phyloP scores from a whole-genome alignment of 2,113 vertebrate species.

The Stictonetta naevosa region DNA sequence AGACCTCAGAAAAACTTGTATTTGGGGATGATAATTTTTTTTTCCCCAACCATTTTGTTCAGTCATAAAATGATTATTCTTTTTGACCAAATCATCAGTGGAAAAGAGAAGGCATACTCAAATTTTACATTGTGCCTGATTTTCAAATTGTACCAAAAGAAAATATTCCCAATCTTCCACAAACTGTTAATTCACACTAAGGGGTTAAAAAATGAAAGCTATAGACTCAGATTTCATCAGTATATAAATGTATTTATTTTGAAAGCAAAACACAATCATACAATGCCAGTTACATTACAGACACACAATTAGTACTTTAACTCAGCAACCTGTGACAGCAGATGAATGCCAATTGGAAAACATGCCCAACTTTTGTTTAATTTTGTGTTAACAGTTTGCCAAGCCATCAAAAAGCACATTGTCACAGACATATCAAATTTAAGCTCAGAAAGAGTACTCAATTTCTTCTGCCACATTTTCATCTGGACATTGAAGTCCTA shows the following conservation, averaged over 20 bases:
- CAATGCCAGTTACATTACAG: not conserved
- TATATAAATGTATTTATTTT: not conserved
- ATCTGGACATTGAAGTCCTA: not conserved
- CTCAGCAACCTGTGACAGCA: not conserved
- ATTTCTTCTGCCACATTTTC: not conserved
- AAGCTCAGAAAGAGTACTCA: not conserved
- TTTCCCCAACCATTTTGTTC: not conserved
- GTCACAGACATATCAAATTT: not conserved
- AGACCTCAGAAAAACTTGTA: not conserved
- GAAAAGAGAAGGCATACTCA: not conserved
- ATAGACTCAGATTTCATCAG: not conserved
- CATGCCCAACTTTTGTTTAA: not conserved
- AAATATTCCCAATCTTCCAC: not conserved
- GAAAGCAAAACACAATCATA: not conserved
- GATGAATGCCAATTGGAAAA: not conserved
- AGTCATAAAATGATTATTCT: not conserved
- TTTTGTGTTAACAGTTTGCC: not conserved
- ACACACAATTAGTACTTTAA: not conserved
- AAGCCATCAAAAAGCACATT: not conserved
- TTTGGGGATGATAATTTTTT: not conserved
- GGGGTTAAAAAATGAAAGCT: not conserved
- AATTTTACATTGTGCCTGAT: not conserved
- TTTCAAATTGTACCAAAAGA: not conserved
- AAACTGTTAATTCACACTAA: not conserved
- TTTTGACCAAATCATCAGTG: not conserved